Evolutionary conservation across 2,797 vertebrate species (phyloP).

Genomic region (Margarornis squamiger): DNA sequence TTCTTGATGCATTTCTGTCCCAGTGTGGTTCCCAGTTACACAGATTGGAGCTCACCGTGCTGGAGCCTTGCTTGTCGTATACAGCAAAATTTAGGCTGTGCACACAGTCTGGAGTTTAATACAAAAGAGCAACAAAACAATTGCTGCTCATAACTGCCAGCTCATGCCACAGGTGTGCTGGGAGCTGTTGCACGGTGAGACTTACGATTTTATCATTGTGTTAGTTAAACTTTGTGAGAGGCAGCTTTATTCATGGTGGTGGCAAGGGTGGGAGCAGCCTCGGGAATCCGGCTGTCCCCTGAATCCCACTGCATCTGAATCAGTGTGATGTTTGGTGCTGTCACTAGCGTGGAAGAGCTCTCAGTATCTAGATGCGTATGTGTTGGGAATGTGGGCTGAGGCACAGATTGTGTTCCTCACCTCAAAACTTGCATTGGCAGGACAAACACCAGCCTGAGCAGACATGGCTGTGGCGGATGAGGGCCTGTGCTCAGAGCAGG

Average conservation of each 20-base stretch:
- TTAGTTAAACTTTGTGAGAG: not conserved
- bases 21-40: not conserved
- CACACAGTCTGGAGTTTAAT: not conserved
- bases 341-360: not conserved
- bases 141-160: not conserved
- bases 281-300: not conserved
- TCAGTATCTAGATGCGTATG: not conserved
- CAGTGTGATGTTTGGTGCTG: not conserved
- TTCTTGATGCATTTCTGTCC: not conserved
- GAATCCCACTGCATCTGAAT: not conserved
- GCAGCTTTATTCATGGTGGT: not conserved
- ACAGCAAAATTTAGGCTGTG: not conserved
- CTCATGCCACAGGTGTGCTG: not conserved
- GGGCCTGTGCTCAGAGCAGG: not conserved
- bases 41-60: not conserved
- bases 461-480: not conserved
- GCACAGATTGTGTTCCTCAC: slow-evolving; percentile 51
- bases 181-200: not conserved
- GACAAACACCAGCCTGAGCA: slow-evolving; percentile 52
- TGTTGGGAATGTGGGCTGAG: slow-evolving; percentile 28
- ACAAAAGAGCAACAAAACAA: not conserved
- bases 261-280: not conserved
- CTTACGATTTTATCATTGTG: not conserved
- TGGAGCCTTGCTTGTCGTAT: not conserved
- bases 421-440: slow-evolving; percentile 19